Evolutionary conservation across 2,888 invertebrate genomes (phyloP).

Genomic region (Pharmacophagus antenor): DNA sequence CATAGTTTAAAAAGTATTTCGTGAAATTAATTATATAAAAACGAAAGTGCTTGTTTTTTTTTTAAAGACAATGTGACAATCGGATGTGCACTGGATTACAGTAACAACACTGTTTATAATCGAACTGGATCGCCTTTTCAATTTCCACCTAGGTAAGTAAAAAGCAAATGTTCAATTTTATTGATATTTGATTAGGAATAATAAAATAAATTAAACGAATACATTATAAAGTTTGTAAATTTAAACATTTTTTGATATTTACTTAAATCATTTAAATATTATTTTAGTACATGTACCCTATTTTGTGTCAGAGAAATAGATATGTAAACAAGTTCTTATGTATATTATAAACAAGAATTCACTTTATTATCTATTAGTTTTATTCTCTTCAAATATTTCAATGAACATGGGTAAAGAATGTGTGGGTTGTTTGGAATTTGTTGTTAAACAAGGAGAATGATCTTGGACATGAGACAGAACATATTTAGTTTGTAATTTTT

Average conservation of each 20-base stretch:
- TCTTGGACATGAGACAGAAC: too few relatives aligned
- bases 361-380: background rate
- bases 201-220: background rate
- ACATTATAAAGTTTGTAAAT: background rate
- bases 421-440: slow-evolving; percentile 9
- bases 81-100: slow-evolving; percentile 14
- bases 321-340: background rate
- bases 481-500: background rate
- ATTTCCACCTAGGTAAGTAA: slow-evolving; percentile 1
- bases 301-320: background rate
- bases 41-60: too few relatives aligned
- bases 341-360: background rate
- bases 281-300: too few relatives aligned
- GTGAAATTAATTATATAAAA: background rate
- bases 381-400: background rate
- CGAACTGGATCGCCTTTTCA: slow-evolving; percentile 11
- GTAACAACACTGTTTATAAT: slow-evolving; percentile 10
- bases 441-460: background rate
- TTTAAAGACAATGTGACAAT: slow-evolving; percentile 14
- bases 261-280: background rate
- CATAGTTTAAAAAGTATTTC: background rate
- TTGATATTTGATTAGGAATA: too few relatives aligned
- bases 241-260: background rate
- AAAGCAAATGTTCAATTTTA: background rate
- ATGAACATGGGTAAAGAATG: slow-evolving; percentile 3